Percentiles rank a stretch among this genome's conserved stretches.
Evolutionary conservation across 2,113 vertebrate genomes (phyloP).

Genomic region (Collichthys lucidus): DNA sequence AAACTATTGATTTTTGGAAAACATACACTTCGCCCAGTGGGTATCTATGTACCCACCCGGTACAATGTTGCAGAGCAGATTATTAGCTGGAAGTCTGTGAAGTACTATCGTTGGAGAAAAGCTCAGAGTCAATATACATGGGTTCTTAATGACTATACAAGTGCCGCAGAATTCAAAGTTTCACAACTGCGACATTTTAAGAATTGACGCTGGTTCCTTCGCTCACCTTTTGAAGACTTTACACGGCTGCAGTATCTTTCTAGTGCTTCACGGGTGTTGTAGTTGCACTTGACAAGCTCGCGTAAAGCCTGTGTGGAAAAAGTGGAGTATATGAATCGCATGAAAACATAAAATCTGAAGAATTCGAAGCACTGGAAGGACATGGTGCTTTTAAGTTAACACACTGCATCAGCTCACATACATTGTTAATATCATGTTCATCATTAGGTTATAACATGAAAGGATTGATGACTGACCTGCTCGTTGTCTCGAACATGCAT

Average conservation of each 20-base stretch:
- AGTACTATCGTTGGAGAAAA: background rate
- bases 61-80: background rate
- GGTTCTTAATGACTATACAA: background rate
- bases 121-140: background rate
- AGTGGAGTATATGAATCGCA: background rate
- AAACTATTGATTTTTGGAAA: background rate
- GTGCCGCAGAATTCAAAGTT: background rate
- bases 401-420: background rate
- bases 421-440: background rate
- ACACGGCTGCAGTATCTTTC: conserved; percentile 89
- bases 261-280: conserved; percentile 91
- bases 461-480: conserved; percentile 84
- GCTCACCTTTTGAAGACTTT: conserved; percentile 91
- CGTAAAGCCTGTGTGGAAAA: conserved; percentile 87
- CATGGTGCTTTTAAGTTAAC: background rate
- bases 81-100: background rate
- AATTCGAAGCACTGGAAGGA: background rate
- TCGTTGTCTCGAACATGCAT: conserved; percentile 91
- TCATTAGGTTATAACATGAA: background rate
- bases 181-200: background rate
- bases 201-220: background rate
- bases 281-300: conserved; percentile 94
- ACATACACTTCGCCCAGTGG: background rate
- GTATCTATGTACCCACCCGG: background rate
- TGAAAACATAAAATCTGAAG: background rate